Percentiles rank a stretch among this genome's conserved stretches.
These are phyloP conservation scores for Danio tinwini DNA, from an alignment of 2,797 vertebrate genomes.

Conservation along the genomic window DNA sequence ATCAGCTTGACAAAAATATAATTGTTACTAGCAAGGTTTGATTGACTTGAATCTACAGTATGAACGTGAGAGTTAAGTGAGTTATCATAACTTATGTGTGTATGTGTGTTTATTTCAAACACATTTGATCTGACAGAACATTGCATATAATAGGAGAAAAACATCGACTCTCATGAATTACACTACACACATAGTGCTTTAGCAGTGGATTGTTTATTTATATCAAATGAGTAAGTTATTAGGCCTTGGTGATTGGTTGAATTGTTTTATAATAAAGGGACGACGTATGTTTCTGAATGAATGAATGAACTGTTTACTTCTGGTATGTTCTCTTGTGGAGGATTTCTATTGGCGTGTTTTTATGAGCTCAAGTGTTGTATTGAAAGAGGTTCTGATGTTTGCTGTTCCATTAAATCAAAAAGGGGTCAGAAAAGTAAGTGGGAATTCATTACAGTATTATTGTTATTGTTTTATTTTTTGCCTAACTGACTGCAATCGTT, in stretches of 20 bases:
- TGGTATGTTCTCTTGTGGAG: constrained; percentile 27
- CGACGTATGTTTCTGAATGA: constrained; percentile 21
- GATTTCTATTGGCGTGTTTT: constrained; percentile 23
- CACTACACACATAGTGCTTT: constrained; percentile 31
- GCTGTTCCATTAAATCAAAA: constrained; percentile 18
- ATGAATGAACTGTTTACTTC: constrained; percentile 6
- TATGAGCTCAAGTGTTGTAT: constrained; percentile 18
- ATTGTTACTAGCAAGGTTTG: not conserved
- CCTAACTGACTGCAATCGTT: constrained; percentile 41
- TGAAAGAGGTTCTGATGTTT: constrained; percentile 4
- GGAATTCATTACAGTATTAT: not conserved
- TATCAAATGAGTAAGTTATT: constrained; percentile 65
- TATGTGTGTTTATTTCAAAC: not conserved
- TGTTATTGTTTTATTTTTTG: not conserved
- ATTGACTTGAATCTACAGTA: not conserved
- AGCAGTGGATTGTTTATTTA: constrained; percentile 76
- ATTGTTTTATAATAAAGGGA: constrained; percentile 11
- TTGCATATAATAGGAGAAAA: not conserved
- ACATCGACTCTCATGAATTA: not conserved
- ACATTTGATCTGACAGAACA: not conserved
- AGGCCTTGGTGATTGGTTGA: constrained; percentile 46
- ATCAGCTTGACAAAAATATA: not conserved
- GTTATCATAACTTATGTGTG: not conserved
- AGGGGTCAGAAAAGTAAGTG: not conserved
- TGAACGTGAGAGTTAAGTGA: not conserved